Conservation (phyloP, 2,797 vertebrate species). For the Tarsius wallacei region DNA sequence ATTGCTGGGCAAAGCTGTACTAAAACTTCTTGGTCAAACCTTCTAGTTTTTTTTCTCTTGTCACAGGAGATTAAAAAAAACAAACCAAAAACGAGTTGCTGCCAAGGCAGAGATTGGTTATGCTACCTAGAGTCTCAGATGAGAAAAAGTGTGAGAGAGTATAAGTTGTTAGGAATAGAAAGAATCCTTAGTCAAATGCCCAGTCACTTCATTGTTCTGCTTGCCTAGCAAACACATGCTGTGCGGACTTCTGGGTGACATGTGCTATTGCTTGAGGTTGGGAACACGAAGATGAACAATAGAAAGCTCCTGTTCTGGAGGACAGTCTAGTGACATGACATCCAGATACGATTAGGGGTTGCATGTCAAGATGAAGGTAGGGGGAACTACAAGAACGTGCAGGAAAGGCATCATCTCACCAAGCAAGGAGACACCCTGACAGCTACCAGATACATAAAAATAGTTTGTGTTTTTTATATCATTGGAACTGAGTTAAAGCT, state of each 20-base stretch:
- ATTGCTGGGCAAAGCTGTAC: not conserved
- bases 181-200: not conserved
- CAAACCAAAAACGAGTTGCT: not conserved
- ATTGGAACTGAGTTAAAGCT: not conserved
- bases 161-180: not conserved
- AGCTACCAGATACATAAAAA: not conserved
- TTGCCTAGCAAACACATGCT: not conserved
- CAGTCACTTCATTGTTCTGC: not conserved
- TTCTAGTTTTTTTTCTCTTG: not conserved
- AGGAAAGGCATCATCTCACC: not conserved
- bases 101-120: not conserved
- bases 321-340: not conserved
- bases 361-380: not conserved
- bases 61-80: not conserved
- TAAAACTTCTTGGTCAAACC: not conserved
- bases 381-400: fast-evolving
- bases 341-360: not conserved
- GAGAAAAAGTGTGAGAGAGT: not conserved
- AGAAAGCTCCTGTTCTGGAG: not conserved
- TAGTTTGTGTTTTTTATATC: not conserved
- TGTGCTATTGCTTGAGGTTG: not conserved
- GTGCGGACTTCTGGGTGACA: not conserved
- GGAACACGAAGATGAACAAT: not conserved
- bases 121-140: not conserved
- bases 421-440: not conserved